phyloP scores from a whole-genome alignment of 2,888 invertebrate genomes.

The Elmis aenea region DNA sequence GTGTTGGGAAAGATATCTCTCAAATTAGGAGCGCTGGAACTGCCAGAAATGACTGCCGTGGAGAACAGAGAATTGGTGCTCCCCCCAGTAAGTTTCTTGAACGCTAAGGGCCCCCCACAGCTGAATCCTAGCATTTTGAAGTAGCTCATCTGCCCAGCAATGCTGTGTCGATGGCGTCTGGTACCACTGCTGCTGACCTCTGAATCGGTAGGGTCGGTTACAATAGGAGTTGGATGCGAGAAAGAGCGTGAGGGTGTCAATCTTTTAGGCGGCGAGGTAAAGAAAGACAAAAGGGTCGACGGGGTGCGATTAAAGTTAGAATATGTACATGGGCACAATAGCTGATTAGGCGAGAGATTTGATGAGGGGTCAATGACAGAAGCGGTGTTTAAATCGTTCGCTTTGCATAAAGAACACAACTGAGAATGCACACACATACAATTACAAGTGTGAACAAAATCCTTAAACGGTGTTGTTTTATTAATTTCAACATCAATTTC shows the following conservation, averaged over 20 bases:
- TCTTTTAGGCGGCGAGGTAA: conserved; percentile 17
- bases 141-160: conserved; percentile 93
- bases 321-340: conserved; percentile 15
- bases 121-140: conserved; percentile 84
- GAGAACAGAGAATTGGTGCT: conserved; percentile 85
- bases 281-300: conserved; percentile 40
- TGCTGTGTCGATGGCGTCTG: conserved; percentile 91
- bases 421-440: not conserved
- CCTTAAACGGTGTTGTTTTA: conserved; percentile 5
- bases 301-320: conserved; percentile 33
- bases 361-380: not conserved
- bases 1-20: conserved; percentile 79
- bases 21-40: conserved; percentile 86
- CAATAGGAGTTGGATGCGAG: conserved; percentile 35
- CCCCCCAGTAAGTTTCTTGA: conserved; percentile 60
- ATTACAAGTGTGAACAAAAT: conserved; percentile 1
- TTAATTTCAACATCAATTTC: conserved; percentile 3
- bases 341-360: not conserved
- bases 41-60: conserved; percentile 93
- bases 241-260: conserved; percentile 31
- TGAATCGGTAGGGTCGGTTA: conserved; percentile 40
- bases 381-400: no score
- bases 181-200: conserved; percentile 41
- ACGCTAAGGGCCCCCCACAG: conserved; percentile 52
- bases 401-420: not conserved